Percentiles rank a stretch among this genome's conserved stretches.
Conservation (phyloP, 1,140 invertebrate species). For the Drosophila setifemur region DNA sequence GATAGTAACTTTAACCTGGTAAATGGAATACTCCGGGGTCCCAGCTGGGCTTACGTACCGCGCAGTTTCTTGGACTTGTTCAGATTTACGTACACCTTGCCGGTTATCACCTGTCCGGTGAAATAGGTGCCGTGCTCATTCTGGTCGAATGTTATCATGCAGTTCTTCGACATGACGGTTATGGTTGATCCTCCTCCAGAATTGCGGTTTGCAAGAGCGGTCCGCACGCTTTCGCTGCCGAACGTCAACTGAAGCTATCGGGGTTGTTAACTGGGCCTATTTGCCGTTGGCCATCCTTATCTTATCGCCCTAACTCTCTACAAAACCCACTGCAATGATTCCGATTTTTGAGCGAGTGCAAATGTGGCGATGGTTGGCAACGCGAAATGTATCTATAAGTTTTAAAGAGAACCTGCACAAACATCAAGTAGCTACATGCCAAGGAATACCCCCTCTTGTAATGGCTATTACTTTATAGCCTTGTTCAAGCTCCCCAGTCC, state of each 20-base stretch:
- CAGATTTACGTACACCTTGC: constrained; percentile 83
- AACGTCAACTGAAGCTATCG: constrained; percentile 44
- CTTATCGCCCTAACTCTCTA: constrained; percentile 38
- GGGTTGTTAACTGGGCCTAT: background rate
- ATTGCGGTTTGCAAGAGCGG: background rate
- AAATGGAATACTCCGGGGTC: background rate
- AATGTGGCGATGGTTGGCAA: constrained; percentile 4
- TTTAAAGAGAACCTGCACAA: background rate
- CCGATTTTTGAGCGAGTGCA: background rate
- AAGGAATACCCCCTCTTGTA: no score
- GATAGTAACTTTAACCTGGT: background rate
- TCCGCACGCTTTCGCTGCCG: constrained; percentile 45
- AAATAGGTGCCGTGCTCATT: constrained; percentile 84
- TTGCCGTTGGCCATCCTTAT: constrained; percentile 20
- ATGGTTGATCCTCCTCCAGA: background rate
- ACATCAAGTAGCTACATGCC: background rate
- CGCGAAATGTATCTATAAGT: background rate
- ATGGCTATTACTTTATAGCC: background rate
- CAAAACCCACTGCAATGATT: constrained; percentile 28
- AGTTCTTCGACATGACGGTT: constrained; percentile 69
- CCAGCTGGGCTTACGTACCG: constrained; percentile 58
- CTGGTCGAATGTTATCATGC: constrained; percentile 83
- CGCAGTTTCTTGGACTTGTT: constrained; percentile 83
- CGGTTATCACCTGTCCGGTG: constrained; percentile 84
- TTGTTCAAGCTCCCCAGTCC: background rate